A percentile compares a stretch with the other conserved stretches of the same genome.
phyloP scores from a whole-genome alignment of 2,888 invertebrate species.

The Cyclophora punctaria region DNA sequence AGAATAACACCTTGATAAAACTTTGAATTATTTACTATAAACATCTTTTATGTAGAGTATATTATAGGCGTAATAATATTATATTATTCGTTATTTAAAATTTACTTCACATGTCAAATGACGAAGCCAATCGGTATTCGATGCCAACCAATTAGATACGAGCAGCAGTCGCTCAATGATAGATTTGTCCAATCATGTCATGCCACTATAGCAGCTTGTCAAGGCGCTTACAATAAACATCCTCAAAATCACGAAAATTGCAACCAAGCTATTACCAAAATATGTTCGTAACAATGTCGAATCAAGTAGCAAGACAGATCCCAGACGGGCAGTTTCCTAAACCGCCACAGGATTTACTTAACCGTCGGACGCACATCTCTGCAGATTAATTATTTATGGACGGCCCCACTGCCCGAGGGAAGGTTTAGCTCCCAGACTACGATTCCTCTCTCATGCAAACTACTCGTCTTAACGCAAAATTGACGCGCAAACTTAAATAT shows the following conservation, averaged over 20 bases:
- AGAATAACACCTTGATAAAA: too few relatives aligned
- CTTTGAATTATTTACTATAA: too few relatives aligned
- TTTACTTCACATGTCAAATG: too few relatives aligned
- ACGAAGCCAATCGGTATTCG: too few relatives aligned
- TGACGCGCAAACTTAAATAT: constrained; percentile 61
- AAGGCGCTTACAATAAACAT: too few relatives aligned
- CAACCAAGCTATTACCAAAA: not conserved
- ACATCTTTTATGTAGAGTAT: too few relatives aligned
- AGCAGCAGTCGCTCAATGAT: too few relatives aligned
- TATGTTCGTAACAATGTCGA: constrained; percentile 5
- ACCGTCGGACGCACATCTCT: constrained; percentile 60
- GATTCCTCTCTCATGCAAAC: constrained; percentile 70
- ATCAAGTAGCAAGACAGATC: constrained; percentile 28
- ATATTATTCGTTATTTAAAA: too few relatives aligned
- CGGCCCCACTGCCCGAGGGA: constrained; percentile 52
- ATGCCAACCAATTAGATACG: too few relatives aligned
- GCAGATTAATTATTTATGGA: constrained; percentile 73
- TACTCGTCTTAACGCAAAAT: constrained; percentile 69
- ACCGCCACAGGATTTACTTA: constrained; percentile 59
- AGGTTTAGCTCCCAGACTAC: constrained; percentile 67
- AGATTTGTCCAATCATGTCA: too few relatives aligned
- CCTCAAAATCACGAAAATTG: not conserved
- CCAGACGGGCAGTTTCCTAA: constrained; percentile 39
- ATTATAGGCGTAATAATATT: too few relatives aligned
- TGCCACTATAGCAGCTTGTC: too few relatives aligned